These are phyloP conservation scores for Aix galericulata DNA, from an alignment of 2,113 vertebrate species.

Conservation along the genomic window DNA sequence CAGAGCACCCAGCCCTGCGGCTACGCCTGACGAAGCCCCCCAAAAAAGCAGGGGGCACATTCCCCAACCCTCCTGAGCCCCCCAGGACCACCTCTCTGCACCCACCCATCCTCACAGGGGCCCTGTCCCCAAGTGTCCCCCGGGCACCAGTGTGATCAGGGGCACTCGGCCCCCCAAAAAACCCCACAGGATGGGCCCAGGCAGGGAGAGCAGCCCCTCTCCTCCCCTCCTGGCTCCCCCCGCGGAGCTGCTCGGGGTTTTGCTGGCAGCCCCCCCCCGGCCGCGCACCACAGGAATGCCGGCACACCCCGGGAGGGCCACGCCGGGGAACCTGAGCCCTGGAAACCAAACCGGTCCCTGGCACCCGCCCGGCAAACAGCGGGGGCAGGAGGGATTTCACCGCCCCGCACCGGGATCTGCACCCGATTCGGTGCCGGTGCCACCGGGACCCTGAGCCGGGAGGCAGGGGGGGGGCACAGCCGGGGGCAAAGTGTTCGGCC, in stretches of 20 bases:
- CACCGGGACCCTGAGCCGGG: background rate
- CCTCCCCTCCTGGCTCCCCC: background rate
- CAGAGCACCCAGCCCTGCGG: fast-evolving
- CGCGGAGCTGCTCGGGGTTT: background rate
- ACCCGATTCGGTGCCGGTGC: background rate
- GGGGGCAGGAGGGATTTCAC: background rate
- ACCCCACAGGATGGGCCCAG: fast-evolving
- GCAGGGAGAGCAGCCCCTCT: background rate
- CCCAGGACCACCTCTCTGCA: background rate
- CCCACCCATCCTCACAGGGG: background rate
- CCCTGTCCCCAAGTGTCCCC: background rate
- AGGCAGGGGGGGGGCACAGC: too few species aligned
- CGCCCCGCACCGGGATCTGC: background rate
- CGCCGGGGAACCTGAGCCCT: background rate
- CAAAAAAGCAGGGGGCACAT: fast-evolving
- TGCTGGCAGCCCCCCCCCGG: slow-evolving; percentile 27
- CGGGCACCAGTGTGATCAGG: background rate
- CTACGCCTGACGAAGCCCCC: fast-evolving
- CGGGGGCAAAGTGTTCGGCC: too few species aligned
- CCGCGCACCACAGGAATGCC: slow-evolving; percentile 65
- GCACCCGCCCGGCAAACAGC: background rate
- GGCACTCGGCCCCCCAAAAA: background rate
- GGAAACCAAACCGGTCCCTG: background rate
- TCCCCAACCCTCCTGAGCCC: background rate
- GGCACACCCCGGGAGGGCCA: background rate